These are phyloP conservation scores for Physella acuta DNA, from an alignment of 1,140 invertebrate species.

Conservation along the genomic window DNA sequence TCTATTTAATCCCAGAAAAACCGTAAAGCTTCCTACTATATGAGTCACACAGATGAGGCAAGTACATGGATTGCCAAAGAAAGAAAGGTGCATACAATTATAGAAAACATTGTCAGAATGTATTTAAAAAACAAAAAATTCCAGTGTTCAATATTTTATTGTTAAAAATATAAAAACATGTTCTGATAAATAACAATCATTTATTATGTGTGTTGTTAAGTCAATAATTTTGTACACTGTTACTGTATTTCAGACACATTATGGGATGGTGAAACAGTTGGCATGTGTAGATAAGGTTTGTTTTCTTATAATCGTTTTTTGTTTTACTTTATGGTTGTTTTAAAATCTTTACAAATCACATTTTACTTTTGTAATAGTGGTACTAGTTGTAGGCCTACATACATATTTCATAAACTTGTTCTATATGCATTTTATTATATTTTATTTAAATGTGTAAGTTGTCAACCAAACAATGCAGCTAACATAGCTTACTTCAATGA, in stretches of 20 bases:
- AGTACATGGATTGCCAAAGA: conserved; percentile 11
- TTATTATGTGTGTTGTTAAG: neutral
- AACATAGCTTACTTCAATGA: neutral
- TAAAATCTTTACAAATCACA: neutral
- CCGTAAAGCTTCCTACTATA: conserved; percentile 4
- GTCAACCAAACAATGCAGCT: neutral
- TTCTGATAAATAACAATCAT: neutral
- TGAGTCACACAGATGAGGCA: neutral
- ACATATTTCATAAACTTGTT: neutral
- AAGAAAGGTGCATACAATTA: conserved; percentile 11
- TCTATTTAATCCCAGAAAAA: conserved; percentile 4
- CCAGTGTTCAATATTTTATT: neutral
- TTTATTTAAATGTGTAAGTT: neutral
- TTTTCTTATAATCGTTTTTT: neutral
- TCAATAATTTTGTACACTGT: neutral
- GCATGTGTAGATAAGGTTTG: conserved; percentile 20
- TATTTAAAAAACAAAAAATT: neutral
- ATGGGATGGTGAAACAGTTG: conserved; percentile 25
- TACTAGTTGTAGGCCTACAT: neutral
- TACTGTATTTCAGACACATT: conserved; percentile 17
- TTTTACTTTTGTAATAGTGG: neutral
- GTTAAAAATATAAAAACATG: neutral
- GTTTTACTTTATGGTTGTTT: neutral
- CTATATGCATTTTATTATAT: neutral
- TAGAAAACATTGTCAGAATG: neutral